These are phyloP conservation scores for Athrips mouffetella DNA, from an alignment of 2,888 invertebrate species.

Conservation along the genomic window DNA sequence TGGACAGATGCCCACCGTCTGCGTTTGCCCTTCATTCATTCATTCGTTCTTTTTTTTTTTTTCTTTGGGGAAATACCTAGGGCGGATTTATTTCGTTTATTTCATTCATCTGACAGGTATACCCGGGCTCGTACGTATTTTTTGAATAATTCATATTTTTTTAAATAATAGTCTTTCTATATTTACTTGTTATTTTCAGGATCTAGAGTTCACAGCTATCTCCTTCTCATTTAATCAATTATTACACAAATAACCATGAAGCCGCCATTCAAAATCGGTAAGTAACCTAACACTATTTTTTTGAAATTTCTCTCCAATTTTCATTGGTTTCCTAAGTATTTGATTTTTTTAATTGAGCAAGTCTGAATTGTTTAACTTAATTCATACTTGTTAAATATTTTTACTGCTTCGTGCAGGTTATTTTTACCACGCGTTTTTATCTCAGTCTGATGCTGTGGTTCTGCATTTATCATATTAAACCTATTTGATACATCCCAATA, in stretches of 20 bases:
- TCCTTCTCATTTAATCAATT: no score
- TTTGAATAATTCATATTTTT: not conserved
- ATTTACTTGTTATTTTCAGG: not conserved
- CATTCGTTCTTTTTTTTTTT: not conserved
- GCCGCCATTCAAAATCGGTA: slow-evolving; percentile 71
- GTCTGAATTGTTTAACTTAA: not conserved
- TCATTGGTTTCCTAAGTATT: not conserved
- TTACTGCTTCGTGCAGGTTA: slow-evolving; percentile 5
- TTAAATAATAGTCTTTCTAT: not conserved
- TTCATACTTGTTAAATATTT: not conserved
- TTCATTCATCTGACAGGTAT: slow-evolving; percentile 4
- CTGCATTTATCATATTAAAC: not conserved
- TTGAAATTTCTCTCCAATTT: not conserved
- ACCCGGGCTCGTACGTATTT: not conserved
- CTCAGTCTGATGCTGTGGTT: not conserved
- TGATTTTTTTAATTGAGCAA: slow-evolving; percentile 1
- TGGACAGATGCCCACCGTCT: no score
- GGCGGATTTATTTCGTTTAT: no score
- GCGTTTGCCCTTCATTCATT: not conserved
- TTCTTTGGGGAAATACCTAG: no score
- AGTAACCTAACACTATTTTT: slow-evolving; percentile 26
- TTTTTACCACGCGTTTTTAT: slow-evolving; percentile 3
- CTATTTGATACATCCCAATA: no score
- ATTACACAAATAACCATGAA: slow-evolving; percentile 59
- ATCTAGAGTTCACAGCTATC: not conserved